Percentiles rank a stretch among this genome's conserved stretches.
Conservation (phyloP, 2,888 invertebrate species). For the Branchipolynoe longqiensis region DNA sequence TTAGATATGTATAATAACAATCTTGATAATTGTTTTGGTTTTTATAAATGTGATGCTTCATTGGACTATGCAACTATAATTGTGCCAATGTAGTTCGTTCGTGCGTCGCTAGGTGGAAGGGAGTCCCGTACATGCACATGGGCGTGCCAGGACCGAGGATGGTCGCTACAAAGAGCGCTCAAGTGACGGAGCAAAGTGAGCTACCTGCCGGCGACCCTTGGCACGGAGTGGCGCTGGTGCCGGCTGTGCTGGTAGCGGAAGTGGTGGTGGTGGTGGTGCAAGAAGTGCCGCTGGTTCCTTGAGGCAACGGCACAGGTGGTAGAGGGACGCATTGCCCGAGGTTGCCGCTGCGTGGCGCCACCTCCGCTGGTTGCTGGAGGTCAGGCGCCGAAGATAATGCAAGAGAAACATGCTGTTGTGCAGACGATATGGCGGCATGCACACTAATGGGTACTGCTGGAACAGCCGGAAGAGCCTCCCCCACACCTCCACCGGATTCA, state of each 20-base stretch:
- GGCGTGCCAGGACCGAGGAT: no score
- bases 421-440: constrained; percentile 14
- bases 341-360: background rate
- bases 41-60: no score
- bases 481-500: no score
- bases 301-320: background rate
- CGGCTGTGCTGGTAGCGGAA: constrained; percentile 18
- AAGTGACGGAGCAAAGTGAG: background rate
- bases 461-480: no score
- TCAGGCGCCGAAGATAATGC: background rate
- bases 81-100: no score
- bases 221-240: constrained; percentile 31
- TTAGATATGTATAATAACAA: no score
- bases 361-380: no score
- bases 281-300: constrained; percentile 29
- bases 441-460: background rate
- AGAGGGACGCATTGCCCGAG: constrained; percentile 4
- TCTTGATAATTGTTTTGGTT: no score
- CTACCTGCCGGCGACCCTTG: constrained; percentile 32
- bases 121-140: no score
- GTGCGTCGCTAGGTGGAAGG: no score
- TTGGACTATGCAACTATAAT: no score
- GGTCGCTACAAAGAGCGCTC: no score
- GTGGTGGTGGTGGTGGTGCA: constrained; percentile 53
- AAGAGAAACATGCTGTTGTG: constrained; percentile 3